Percentiles rank a stretch among this genome's conserved stretches.
These are phyloP conservation scores for Caradrina kadenii DNA, from an alignment of 2,888 invertebrate genomes.

Conservation along the genomic window DNA sequence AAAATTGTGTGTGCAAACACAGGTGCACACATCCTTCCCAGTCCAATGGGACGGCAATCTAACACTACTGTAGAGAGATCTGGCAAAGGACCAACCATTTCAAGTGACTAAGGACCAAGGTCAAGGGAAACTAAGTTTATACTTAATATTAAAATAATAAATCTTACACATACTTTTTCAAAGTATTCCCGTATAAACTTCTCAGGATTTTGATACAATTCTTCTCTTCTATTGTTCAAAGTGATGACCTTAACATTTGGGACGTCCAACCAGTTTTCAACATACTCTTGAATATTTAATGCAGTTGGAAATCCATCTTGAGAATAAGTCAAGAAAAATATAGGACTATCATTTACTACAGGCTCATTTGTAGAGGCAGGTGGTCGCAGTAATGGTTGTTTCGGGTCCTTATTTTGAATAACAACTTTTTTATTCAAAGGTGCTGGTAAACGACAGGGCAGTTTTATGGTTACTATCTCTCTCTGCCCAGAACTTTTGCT, in stretches of 20 bases:
- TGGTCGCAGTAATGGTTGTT: conserved; percentile 71
- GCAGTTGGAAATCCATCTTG: conserved; percentile 88
- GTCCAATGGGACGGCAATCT: too few relatives aligned
- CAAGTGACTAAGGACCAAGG: too few relatives aligned
- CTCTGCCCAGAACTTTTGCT: conserved; percentile 78
- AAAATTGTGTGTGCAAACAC: too few relatives aligned
- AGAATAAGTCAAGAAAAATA: conserved; percentile 89
- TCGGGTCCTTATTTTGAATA: conserved; percentile 72
- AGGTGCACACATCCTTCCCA: too few relatives aligned
- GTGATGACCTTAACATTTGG: conserved; percentile 81
- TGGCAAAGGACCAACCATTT: too few relatives aligned
- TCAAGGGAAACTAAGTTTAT: neutral
- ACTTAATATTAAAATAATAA: neutral
- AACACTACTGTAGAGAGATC: too few relatives aligned
- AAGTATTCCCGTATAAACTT: conserved; percentile 90
- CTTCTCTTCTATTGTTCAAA: conserved; percentile 86
- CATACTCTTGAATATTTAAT: conserved; percentile 85
- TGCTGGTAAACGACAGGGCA: conserved; percentile 82
- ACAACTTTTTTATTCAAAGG: conserved; percentile 81
- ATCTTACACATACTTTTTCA: conserved; percentile 83
- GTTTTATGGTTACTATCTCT: conserved; percentile 82
- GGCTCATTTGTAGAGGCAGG: conserved; percentile 67
- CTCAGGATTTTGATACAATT: conserved; percentile 89
- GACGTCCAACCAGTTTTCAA: conserved; percentile 84
- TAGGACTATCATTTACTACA: conserved; percentile 75